These are phyloP conservation scores for Lithophane leautieri DNA, from an alignment of 2,888 invertebrate genomes.

Conservation along the genomic window DNA sequence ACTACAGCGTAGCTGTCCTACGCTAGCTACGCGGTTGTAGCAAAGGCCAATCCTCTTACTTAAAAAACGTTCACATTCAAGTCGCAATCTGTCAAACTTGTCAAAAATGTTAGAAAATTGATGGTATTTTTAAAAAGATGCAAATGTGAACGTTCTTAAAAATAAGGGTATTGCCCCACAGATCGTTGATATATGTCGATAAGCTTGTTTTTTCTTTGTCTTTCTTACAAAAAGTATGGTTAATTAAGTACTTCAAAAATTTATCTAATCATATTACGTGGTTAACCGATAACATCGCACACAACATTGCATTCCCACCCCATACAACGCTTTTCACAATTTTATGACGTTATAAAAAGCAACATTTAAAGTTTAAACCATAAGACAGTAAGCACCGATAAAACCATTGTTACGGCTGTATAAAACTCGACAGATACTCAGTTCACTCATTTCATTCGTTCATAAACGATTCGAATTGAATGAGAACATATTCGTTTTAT, in stretches of 20 bases:
- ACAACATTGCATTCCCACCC: conserved; percentile 26
- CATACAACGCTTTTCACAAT: conserved; percentile 47
- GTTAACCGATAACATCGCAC: background rate
- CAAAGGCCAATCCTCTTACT: no score
- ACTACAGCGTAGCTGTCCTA: conserved; percentile 29
- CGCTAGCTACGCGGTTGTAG: background rate
- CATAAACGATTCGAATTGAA: conserved; percentile 68
- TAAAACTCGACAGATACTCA: conserved; percentile 67
- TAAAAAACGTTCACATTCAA: no score
- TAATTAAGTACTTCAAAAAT: background rate
- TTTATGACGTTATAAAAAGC: conserved; percentile 60
- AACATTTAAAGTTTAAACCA: conserved; percentile 65
- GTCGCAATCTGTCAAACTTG: no score
- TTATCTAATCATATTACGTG: background rate
- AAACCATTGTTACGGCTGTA: conserved; percentile 65
- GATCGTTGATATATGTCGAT: no score
- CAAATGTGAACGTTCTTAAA: no score
- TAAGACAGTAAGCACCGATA: conserved; percentile 64
- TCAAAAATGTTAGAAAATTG: no score
- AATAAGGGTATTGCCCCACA: no score
- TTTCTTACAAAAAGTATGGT: background rate
- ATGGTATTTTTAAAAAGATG: no score
- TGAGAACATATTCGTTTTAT: conserved; percentile 64
- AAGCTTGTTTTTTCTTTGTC: background rate
- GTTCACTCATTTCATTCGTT: conserved; percentile 66